These are phyloP conservation scores for Sternotherus odoratus DNA, from an alignment of 2,797 vertebrate species.

Conservation along the genomic window DNA sequence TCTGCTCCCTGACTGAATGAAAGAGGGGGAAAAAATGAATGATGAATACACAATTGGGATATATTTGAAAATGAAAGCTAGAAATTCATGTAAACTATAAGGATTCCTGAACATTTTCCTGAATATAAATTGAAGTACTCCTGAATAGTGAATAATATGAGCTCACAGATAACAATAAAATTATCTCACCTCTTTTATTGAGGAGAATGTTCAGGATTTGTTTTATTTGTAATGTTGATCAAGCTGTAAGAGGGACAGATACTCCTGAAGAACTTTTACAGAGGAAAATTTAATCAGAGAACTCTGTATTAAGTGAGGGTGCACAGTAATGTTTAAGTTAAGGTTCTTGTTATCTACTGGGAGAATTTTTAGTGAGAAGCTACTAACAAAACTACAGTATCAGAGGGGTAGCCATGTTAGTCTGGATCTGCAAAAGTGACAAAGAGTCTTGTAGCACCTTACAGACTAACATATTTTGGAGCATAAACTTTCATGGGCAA, in stretches of 20 bases:
- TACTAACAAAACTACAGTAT: not conserved
- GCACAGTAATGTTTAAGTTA: not conserved
- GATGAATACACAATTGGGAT: not conserved
- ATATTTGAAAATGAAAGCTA: not conserved
- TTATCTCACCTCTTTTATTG: not conserved
- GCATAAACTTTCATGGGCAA: no score
- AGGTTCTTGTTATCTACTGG: not conserved
- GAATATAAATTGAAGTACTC: not conserved
- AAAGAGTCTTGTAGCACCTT: no score
- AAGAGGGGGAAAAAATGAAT: not conserved
- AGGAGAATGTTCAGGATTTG: not conserved
- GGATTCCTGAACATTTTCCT: not conserved
- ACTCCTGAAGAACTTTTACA: not conserved
- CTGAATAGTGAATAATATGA: not conserved
- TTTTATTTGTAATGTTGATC: not conserved
- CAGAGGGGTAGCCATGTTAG: no score
- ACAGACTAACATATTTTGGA: no score
- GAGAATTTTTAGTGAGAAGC: not conserved
- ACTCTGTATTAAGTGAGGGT: not conserved
- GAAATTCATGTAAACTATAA: not conserved
- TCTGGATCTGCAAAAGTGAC: no score
- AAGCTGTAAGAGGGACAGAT: not conserved
- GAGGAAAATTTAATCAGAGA: not conserved
- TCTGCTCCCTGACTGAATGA: not conserved
- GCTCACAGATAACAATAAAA: not conserved